Percentiles rank a stretch among this genome's conserved stretches.
Conservation (phyloP, 2,113 vertebrate species). For the Cheirogaleus medius region DNA sequence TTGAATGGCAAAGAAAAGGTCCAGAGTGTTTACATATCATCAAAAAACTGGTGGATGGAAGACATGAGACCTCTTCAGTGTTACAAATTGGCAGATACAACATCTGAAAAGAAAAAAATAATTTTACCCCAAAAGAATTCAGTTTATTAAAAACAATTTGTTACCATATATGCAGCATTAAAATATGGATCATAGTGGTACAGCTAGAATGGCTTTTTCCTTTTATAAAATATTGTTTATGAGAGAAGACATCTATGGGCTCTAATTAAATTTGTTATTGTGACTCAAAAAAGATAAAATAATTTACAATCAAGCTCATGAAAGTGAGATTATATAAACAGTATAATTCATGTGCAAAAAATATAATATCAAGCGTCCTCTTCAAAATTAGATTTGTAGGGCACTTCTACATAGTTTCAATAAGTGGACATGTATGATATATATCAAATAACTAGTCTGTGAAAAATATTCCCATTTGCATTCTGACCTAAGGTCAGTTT, state of each 20-base stretch:
- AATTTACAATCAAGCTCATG: constrained; percentile 39
- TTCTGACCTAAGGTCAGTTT: background rate
- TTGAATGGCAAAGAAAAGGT: background rate
- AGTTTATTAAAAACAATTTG: background rate
- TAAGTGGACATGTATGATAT: background rate
- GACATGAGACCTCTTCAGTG: background rate
- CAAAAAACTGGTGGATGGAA: background rate
- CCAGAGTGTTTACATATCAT: background rate
- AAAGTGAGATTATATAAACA: constrained; percentile 1
- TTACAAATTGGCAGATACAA: background rate
- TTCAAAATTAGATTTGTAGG: background rate
- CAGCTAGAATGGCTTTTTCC: background rate
- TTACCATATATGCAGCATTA: background rate
- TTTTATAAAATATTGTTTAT: constrained; percentile 43
- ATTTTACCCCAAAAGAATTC: background rate
- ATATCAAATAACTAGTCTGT: background rate
- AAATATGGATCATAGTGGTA: background rate
- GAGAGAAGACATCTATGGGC: background rate
- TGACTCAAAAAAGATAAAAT: constrained; percentile 20
- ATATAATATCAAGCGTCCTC: background rate
- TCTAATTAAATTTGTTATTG: constrained; percentile 23
- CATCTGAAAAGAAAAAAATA: background rate
- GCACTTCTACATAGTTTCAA: background rate
- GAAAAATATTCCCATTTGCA: background rate
- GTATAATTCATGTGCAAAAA: background rate